phyloP scores from a whole-genome alignment of 2,888 invertebrate species.

The Lymantria monacha region DNA sequence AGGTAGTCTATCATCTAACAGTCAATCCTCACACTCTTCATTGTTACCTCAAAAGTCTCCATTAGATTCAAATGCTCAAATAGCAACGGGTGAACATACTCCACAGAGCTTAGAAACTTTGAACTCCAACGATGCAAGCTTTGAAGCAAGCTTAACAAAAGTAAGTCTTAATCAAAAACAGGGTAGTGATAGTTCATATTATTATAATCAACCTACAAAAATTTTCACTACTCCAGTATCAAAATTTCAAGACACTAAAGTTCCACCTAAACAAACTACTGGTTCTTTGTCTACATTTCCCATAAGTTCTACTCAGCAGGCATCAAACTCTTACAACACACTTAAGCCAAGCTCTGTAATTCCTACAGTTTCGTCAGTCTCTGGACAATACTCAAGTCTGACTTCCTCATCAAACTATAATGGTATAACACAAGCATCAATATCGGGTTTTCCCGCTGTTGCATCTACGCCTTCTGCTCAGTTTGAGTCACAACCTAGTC shows the following conservation, averaged over 20 bases:
- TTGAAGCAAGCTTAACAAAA: conserved; percentile 24
- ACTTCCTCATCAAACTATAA: conserved; percentile 25
- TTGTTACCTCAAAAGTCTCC: background rate
- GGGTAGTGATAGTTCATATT: conserved; percentile 49
- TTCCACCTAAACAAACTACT: background rate
- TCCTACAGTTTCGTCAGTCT: conserved; percentile 16
- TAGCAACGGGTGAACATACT: background rate
- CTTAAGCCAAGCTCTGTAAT: conserved; percentile 16
- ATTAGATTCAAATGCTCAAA: background rate
- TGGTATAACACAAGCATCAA: conserved; percentile 26
- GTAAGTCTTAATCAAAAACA: conserved; percentile 40
- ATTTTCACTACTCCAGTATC: conserved; percentile 35
- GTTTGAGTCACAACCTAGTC: conserved; percentile 4
- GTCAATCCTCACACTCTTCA: background rate
- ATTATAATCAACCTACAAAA: conserved; percentile 56
- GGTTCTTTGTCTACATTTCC: background rate
- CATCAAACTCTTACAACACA: conserved; percentile 25
- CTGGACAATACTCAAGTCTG: conserved; percentile 14
- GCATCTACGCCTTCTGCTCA: conserved; percentile 28
- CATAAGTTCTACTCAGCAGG: background rate
- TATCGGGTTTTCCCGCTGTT: conserved; percentile 48
- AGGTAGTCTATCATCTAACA: background rate
- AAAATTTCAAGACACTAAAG: background rate
- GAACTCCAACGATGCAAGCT: conserved; percentile 1
- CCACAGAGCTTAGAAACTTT: background rate